These are phyloP conservation scores for Sceloporus tristichus DNA, from an alignment of 2,113 vertebrate species.

Conservation along the genomic window DNA sequence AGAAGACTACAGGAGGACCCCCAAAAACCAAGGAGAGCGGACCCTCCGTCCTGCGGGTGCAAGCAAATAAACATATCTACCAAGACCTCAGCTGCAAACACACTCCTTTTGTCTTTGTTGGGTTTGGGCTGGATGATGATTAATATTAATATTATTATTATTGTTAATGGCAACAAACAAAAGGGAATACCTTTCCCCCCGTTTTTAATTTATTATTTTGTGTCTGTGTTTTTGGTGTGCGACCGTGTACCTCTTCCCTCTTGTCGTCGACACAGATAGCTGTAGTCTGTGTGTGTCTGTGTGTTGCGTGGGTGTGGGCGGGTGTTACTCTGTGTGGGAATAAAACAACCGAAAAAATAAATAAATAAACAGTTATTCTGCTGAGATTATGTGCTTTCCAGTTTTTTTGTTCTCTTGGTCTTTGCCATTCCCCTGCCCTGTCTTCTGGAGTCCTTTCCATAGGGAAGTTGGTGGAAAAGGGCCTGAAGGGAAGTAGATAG, in stretches of 20 bases:
- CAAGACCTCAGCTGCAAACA: constrained; percentile 35
- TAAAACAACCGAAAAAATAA: constrained; percentile 52
- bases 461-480: background rate
- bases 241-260: constrained; percentile 51
- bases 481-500: background rate
- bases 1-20: background rate
- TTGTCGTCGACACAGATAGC: constrained; percentile 62
- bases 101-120: background rate
- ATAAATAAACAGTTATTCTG: too few species aligned
- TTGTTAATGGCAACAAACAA: background rate
- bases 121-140: background rate
- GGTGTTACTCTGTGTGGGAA: constrained; percentile 54
- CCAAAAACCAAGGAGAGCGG: background rate
- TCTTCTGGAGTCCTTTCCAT: too few species aligned
- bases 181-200: constrained; percentile 11
- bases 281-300: constrained; percentile 70
- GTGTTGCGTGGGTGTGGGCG: constrained; percentile 13
- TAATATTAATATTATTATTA: constrained; percentile 27
- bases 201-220: constrained; percentile 72
- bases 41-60: constrained; percentile 32
- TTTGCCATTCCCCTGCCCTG: too few species aligned
- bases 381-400: too few species aligned
- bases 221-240: constrained; percentile 29
- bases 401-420: too few species aligned
- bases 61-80: constrained; percentile 38